Conservation (phyloP, 35 echinoderm and acorn worm species). For the Apostichopus parvimensis region DNA sequence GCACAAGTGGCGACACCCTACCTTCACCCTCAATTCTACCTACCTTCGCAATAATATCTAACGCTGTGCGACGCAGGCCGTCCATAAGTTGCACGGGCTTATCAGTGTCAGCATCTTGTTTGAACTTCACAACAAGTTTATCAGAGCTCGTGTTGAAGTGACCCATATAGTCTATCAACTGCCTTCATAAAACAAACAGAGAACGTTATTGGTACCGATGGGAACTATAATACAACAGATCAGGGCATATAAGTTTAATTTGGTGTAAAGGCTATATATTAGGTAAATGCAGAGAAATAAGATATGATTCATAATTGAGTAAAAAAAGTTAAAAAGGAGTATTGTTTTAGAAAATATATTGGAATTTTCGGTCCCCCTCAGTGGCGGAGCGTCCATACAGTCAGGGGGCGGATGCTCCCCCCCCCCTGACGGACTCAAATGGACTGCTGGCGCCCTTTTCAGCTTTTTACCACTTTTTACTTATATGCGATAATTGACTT, state of each 20-base stretch:
- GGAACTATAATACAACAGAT: neutral
- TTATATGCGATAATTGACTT: too few species aligned
- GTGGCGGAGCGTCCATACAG: too few species aligned
- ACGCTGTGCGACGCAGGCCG: neutral
- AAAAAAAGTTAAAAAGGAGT: neutral
- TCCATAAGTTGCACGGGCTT: neutral
- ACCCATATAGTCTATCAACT: neutral
- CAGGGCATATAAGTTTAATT: neutral
- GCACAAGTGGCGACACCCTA: too few species aligned
- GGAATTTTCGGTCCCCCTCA: too few species aligned
- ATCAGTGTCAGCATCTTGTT: neutral
- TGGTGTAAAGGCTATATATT: neutral
- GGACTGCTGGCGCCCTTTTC: too few species aligned
- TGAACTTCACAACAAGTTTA: neutral
- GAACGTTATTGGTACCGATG: neutral
- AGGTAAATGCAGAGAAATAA: neutral
- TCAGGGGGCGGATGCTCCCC: too few species aligned
- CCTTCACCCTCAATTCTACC: neutral
- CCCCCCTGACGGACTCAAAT: too few species aligned
- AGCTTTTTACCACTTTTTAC: too few species aligned
- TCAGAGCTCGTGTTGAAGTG: constrained; percentile 24
- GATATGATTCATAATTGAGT: neutral
- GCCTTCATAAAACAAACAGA: neutral
- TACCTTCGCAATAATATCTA: constrained; percentile 7
- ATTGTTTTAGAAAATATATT: too few species aligned